Percentiles rank a stretch among this genome's conserved stretches.
Conservation (phyloP, 1,140 invertebrate species). For the Caenorhabditis brenneri region DNA sequence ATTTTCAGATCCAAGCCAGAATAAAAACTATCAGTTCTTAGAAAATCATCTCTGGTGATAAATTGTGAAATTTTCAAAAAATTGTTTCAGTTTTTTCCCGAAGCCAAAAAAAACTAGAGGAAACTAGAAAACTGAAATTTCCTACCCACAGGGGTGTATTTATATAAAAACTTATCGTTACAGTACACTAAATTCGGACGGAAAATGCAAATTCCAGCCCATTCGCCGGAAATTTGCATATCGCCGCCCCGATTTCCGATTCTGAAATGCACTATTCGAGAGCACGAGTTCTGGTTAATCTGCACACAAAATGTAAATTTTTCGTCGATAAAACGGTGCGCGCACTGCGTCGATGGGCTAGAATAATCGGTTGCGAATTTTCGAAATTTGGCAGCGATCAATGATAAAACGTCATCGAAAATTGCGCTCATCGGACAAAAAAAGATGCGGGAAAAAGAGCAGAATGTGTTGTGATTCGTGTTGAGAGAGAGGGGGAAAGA, state of each 20-base stretch:
- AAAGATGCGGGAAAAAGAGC: conserved; percentile 14
- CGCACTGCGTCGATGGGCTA: not conserved
- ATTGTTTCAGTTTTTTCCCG: too few relatives aligned
- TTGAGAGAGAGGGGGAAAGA: not conserved
- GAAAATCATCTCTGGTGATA: too few relatives aligned
- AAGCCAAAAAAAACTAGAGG: too few relatives aligned
- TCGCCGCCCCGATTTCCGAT: not conserved
- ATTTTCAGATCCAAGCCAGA: not conserved
- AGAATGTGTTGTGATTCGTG: not conserved
- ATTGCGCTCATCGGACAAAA: not conserved
- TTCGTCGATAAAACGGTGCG: not conserved
- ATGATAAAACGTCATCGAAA: not conserved
- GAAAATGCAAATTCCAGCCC: conserved; percentile 4
- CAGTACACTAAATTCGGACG: conserved; percentile 21
- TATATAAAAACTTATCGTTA: not conserved
- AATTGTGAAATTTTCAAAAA: too few relatives aligned
- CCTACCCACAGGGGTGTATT: not conserved
- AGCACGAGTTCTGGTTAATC: conserved; percentile 40
- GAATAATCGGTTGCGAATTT: not conserved
- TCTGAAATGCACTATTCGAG: conserved; percentile 20
- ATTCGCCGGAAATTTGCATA: not conserved
- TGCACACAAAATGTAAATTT: conserved; percentile 1
- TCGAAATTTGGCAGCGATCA: not conserved
- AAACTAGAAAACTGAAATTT: conserved; percentile 20
- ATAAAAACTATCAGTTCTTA: too few relatives aligned